Evolutionary conservation across 2,888 invertebrate genomes (phyloP).

Genomic region (Melikaiella ostensackeni): DNA sequence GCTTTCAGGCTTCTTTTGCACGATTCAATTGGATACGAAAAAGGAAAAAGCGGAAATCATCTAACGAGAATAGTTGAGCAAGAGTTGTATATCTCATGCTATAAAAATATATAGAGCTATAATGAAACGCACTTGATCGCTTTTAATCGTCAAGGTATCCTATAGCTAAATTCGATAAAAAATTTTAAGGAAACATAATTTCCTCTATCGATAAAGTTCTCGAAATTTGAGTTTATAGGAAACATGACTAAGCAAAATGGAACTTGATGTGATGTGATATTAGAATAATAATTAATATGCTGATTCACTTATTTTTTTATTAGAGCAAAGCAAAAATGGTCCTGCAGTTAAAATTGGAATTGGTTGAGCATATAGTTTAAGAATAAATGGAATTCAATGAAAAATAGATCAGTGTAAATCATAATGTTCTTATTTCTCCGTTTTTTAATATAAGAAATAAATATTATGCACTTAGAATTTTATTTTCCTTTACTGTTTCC

Average conservation of each 20-base stretch:
- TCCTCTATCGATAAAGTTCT: conserved; percentile 4
- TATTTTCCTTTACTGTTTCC: background rate
- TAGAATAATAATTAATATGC: background rate
- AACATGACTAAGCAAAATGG: background rate
- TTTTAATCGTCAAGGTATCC: background rate
- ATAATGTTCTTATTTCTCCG: too few relatives aligned
- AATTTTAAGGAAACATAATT: background rate
- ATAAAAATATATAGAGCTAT: background rate
- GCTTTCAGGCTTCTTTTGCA: background rate
- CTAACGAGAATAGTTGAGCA: background rate
- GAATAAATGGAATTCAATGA: background rate
- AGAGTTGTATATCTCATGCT: background rate
- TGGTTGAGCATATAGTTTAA: background rate
- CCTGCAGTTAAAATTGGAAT: background rate
- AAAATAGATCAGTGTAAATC: background rate
- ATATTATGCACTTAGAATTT: too few relatives aligned
- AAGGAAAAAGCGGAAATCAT: background rate
- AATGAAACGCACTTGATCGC: background rate
- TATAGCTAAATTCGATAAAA: too few relatives aligned
- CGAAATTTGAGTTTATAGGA: background rate
- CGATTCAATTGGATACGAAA: background rate
- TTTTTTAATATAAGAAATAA: too few relatives aligned
- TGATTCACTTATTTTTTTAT: background rate
- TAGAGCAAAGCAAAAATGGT: background rate
- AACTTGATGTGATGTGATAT: background rate